Evolutionary conservation across 2,797 vertebrate genomes (phyloP).

Genomic region (Leptatherina wallacei): DNA sequence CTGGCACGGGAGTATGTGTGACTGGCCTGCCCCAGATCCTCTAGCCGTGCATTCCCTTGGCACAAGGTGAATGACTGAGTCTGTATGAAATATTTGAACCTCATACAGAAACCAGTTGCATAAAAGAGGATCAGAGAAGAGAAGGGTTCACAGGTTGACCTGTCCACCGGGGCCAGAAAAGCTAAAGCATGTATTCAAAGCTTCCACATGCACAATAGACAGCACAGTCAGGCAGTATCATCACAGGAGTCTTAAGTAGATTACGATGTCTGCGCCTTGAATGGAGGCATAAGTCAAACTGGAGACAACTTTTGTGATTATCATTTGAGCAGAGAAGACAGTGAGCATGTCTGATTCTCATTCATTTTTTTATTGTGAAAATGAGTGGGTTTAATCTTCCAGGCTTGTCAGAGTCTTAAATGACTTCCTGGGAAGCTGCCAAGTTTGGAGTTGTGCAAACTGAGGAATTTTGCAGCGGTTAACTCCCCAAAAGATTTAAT

Average conservation of each 20-base stretch:
- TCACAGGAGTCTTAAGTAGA: constrained; percentile 29
- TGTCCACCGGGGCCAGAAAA: constrained; percentile 35
- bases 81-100: constrained; percentile 59
- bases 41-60: constrained; percentile 65
- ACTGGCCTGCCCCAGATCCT: constrained; percentile 45
- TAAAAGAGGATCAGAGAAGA: constrained; percentile 44
- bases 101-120: constrained; percentile 48
- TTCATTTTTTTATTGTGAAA: constrained; percentile 80
- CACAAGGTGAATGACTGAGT: constrained; percentile 81
- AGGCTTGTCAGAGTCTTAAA: constrained; percentile 71
- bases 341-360: constrained; percentile 69
- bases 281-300: constrained; percentile 40
- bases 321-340: constrained; percentile 58
- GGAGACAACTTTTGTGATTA: constrained; percentile 35
- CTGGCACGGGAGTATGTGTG: constrained; percentile 31
- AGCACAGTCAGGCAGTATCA: constrained; percentile 9
- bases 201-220: constrained; percentile 2
- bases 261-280: constrained; percentile 44
- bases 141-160: constrained; percentile 38
- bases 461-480: constrained; percentile 78
- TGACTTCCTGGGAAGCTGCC: constrained; percentile 73
- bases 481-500: constrained; percentile 60
- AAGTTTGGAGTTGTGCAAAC: constrained; percentile 72
- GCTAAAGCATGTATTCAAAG: constrained; percentile 12
- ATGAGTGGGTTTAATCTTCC: constrained; percentile 71